These are phyloP conservation scores for Fistularia tabacaria DNA, from an alignment of 2,797 vertebrate species.

Conservation along the genomic window DNA sequence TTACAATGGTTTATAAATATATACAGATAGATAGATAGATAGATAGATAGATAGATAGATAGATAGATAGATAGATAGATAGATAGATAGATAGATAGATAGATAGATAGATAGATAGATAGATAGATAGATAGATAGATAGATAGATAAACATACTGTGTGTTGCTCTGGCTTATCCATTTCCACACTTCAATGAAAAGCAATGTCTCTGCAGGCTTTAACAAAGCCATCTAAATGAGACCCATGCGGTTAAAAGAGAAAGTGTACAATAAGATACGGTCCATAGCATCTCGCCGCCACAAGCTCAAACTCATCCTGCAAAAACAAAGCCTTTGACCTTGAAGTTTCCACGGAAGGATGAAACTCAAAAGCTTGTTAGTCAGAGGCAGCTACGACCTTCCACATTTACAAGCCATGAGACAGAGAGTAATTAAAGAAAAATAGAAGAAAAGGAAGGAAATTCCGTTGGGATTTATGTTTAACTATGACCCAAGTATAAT, in stretches of 20 bases:
- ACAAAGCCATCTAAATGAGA: constrained; percentile 34
- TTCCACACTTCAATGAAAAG: not conserved
- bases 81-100: too few relatives aligned
- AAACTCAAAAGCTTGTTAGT: constrained; percentile 25
- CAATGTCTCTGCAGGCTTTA: constrained; percentile 23
- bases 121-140: too few relatives aligned
- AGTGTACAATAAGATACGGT: constrained; percentile 25
- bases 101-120: too few relatives aligned
- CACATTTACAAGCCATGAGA: not conserved
- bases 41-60: too few relatives aligned
- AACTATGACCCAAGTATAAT: too few relatives aligned
- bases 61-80: too few relatives aligned
- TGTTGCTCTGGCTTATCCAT: too few relatives aligned
- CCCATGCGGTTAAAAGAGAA: constrained; percentile 25
- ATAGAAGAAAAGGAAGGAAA: not conserved
- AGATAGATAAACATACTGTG: too few relatives aligned
- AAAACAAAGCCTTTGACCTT: constrained; percentile 27
- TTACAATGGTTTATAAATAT: too few relatives aligned
- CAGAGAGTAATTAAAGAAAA: not conserved
- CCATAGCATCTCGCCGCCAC: constrained; percentile 26
- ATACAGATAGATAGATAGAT: too few relatives aligned
- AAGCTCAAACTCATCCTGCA: constrained; percentile 24
- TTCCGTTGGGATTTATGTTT: too few relatives aligned
- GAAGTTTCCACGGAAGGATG: constrained; percentile 22
- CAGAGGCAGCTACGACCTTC: constrained; percentile 7